Evolutionary conservation across 1,140 invertebrate genomes (phyloP).

Genomic region (Ptiloglossa arizonensis): DNA sequence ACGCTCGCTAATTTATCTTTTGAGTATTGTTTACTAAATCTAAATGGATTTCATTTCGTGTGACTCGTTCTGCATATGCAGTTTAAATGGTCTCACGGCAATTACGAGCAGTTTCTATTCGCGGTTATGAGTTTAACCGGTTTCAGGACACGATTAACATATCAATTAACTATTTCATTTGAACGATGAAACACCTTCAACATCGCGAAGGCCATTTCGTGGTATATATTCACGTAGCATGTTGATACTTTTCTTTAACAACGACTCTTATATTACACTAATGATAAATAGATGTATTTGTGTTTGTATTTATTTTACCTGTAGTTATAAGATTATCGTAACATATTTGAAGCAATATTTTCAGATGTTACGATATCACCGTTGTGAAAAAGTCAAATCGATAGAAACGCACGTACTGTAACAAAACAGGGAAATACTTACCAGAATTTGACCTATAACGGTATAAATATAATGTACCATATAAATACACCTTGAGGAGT

Average conservation of each 20-base stretch:
- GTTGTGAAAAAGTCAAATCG: too few species aligned
- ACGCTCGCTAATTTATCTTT: neutral
- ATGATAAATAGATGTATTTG: neutral
- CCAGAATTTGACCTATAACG: neutral
- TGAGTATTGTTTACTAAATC: too few species aligned
- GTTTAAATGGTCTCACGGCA: neutral
- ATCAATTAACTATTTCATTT: conserved; percentile 10
- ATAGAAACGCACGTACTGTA: too few species aligned
- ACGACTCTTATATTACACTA: neutral
- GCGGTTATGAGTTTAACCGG: neutral
- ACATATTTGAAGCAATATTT: too few species aligned
- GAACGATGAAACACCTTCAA: neutral
- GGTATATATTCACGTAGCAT: neutral
- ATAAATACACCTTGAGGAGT: too few species aligned
- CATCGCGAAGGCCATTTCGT: neutral
- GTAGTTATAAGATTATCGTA: too few species aligned
- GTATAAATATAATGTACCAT: too few species aligned
- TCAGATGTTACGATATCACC: too few species aligned
- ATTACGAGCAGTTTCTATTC: neutral
- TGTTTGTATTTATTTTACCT: too few species aligned
- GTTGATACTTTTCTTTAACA: neutral
- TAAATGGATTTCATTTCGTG: too few species aligned
- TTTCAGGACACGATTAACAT: neutral
- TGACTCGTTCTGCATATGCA: too few species aligned
- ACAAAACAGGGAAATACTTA: neutral